phyloP scores from a whole-genome alignment of 2,797 vertebrate genomes.

The Anolis apletophallus region DNA sequence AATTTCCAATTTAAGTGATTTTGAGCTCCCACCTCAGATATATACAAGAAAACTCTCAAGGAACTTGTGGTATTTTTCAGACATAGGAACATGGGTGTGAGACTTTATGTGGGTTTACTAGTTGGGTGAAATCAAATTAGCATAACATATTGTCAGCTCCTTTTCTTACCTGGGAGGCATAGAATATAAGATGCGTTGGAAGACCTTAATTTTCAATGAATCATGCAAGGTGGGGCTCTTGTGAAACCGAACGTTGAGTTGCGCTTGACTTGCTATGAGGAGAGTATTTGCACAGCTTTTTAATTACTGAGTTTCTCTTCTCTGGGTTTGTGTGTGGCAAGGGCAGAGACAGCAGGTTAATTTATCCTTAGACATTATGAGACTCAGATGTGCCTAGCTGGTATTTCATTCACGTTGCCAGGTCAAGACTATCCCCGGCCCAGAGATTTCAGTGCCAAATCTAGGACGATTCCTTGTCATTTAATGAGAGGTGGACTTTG shows the following conservation, averaged over 20 bases:
- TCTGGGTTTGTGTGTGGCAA: background rate
- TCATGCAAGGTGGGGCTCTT: slow-evolving; percentile 16
- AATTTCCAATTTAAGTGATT: background rate
- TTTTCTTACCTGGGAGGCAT: slow-evolving; percentile 15
- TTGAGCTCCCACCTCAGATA: background rate
- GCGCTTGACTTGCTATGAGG: background rate
- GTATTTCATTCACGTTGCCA: background rate
- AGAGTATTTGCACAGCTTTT: background rate
- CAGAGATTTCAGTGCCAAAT: too few species aligned
- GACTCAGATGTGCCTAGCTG: too few species aligned
- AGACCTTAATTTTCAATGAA: slow-evolving; percentile 17
- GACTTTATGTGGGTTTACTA: background rate
- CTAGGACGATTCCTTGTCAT: too few species aligned
- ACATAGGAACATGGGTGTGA: background rate
- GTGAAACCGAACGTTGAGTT: background rate
- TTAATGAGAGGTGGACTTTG: too few species aligned
- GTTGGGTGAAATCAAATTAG: background rate
- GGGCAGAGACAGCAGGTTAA: too few species aligned
- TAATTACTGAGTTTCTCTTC: background rate
- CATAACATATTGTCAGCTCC: slow-evolving; percentile 1
- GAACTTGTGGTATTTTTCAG: background rate
- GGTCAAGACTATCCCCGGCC: too few species aligned
- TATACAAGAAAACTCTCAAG: background rate
- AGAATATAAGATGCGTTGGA: background rate
- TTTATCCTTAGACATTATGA: background rate